These are phyloP conservation scores for Brachyptera risi DNA, from an alignment of 2,888 invertebrate genomes.

Conservation along the genomic window DNA sequence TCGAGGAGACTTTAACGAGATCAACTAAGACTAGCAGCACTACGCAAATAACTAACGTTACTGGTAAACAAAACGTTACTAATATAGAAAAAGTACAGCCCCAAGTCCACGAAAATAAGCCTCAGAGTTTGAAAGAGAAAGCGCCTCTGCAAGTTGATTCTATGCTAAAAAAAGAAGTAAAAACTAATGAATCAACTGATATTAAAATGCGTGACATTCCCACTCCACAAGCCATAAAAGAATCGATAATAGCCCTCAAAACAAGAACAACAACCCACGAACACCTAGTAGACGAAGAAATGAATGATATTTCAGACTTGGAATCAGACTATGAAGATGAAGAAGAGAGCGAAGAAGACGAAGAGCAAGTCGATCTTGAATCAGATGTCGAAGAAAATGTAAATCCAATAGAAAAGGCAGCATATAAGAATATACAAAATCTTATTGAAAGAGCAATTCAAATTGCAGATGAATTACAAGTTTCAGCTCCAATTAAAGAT, in stretches of 20 bases:
- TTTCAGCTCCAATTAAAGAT: not conserved
- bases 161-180: no score
- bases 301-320: not conserved
- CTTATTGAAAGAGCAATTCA: conserved; percentile 6
- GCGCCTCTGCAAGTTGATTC: no score
- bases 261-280: not conserved
- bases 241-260: conserved; percentile 10
- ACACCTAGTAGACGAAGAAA: conserved; percentile 6
- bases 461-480: conserved; percentile 6
- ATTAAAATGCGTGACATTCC: no score
- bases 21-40: conserved; percentile 1
- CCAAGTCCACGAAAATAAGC: no score
- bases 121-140: no score
- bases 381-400: conserved; percentile 40
- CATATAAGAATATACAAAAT: not conserved
- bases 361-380: conserved; percentile 27
- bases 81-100: not conserved
- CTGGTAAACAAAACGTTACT: not conserved
- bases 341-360: conserved; percentile 37
- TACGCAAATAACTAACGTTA: not conserved
- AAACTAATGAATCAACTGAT: no score
- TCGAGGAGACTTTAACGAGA: not conserved
- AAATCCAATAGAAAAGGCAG: conserved; percentile 28
- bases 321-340: conserved; percentile 45
- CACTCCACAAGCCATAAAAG: conserved; percentile 18